Base-by-base conservation (phyloP, 1,140 invertebrate species). In the Callitettix versicolor region DNA sequence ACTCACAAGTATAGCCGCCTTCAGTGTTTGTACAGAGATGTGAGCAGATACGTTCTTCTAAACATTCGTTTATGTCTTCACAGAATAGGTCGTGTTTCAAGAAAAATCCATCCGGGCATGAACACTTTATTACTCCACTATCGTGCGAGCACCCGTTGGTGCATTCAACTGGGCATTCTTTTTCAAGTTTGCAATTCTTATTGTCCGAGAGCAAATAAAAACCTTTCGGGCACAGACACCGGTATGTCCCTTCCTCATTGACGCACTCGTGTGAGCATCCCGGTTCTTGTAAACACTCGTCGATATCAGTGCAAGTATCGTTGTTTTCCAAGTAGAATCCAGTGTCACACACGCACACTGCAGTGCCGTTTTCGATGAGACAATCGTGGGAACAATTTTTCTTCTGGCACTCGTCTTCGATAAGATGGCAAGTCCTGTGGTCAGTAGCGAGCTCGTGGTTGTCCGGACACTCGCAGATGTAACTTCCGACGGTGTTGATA, bases 1-100 rank as follows among this genome's bases (percentile, higher is more conserved):
- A 74, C 47, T 69, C 66, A 54, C 75, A 76, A 20, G 68, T 70
- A 59, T 72, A 76, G 20, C 73, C 74, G 49, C 76, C 77, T n/a
- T 68, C 68, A 12, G 67, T 75, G 61, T 78, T 78, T 58, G 74
- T 67, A 58, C 79, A 81, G 42, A 76, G 74, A 57, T 79, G 76
- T 62, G 84, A 86, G 51, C 78, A 78, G 49, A 81, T 84, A 64
- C 86, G 85, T 33, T 79, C 76, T 50, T 76, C 71, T 60, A 77
- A 63, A 64, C 90, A 93, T 70, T 93, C 89, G 69, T 93, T 82
- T 56, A 90, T 78, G 68, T 93, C 85, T 68, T 15, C n/a, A 17
- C 48, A 51, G n/a, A 30, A 17, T 51, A 15, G 18, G 20, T 51
- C 48, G 3, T 38, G 14, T 18, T 38, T 21, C 2, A 51, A 17